Evolutionary conservation across 37 sponge, comb jelly and placozoan species (phyloP), one percentile per base, ranked within the genome.

Genomic region (Aplysina aerophoba): DNA sequence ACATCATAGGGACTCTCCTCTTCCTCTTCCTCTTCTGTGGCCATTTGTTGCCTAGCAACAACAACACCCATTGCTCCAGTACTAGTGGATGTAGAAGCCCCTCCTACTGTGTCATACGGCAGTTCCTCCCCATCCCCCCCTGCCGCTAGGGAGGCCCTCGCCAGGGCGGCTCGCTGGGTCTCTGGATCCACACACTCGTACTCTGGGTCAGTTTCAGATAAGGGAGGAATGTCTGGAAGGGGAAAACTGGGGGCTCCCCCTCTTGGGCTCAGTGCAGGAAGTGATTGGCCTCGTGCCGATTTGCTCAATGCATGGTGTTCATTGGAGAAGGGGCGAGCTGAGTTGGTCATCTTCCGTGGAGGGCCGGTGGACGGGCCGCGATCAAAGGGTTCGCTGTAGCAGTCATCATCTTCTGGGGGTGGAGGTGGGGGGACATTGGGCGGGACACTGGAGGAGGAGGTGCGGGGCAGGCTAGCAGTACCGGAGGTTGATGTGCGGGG

Each of bases 61-160:
- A 20, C 38, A 66, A 5, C 65, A 15, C 35, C 34, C 15, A 28
- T 71, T 74, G 3, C 19, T 30, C 22, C 55, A 41, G 4, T 54
- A 11, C n/a, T 28, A 39, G 14, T 62, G 60, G 54, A 27, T 0
- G 31, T 58, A 60, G 15, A 64, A 54, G 6, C 54, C 28, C 41
- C 78, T 28, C 0, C 28, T 83, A 84, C 85, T 21, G 88, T 80
- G 55, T 87, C 85, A 53, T 91, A 84, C 8, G 91, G 90, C 3
- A 84, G n/a, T 15, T 81, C 87, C 28, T 87, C 90, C 39, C 41
- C 78, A 15, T 75, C 78, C 1, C 41, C 78, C 20, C 12, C 53
- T 41, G 21, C 25, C 21, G 2, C n/a, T 41, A 6, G 0, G 0
- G 24, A 5, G 25, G 28, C 37, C 78, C 54, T 75, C 15, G 25